Percentiles rank a stretch among this genome's conserved stretches.
Evolutionary conservation across 1,140 invertebrate species (phyloP).

Genomic region (Hermetia illucens): DNA sequence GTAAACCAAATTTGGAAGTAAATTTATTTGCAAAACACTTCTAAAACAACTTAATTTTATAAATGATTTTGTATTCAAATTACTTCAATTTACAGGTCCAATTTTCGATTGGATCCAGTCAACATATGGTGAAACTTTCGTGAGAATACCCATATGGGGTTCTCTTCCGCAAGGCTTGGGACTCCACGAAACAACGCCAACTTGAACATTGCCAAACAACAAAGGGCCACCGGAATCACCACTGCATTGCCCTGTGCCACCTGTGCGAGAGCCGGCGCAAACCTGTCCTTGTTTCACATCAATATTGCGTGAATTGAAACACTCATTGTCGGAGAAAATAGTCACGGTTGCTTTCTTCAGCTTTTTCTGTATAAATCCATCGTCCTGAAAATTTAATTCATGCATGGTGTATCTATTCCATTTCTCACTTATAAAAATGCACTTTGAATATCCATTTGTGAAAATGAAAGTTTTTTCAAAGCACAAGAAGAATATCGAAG

Average conservation of each 20-base stretch:
- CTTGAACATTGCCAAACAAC: conserved; percentile 19
- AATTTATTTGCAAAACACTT: too few species aligned
- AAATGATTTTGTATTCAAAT: too few species aligned
- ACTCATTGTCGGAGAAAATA: conserved; percentile 25
- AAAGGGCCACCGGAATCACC: conserved; percentile 33
- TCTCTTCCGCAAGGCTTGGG: conserved; percentile 29
- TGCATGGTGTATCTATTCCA: too few species aligned
- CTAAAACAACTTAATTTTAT: too few species aligned
- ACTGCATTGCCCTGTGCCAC: conserved; percentile 31
- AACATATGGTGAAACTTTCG: conserved; percentile 33
- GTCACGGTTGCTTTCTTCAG: conserved; percentile 27
- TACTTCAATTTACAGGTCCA: too few species aligned
- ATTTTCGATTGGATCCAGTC: too few species aligned
- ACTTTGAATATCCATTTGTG: not conserved
- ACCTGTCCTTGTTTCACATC: conserved; percentile 20
- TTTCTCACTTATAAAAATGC: too few species aligned
- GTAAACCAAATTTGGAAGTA: too few species aligned
- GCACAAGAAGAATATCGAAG: not conserved
- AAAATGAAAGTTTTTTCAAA: too few species aligned
- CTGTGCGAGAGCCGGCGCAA: conserved; percentile 28
- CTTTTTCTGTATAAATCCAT: conserved; percentile 19
- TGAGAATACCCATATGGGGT: conserved; percentile 33
- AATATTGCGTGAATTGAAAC: conserved; percentile 14
- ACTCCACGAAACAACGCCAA: conserved; percentile 34
- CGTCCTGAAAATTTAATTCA: conserved; percentile 12